Conservation (phyloP, 2,113 vertebrate genomes). For the Ptilorrhoa leucosticta region DNA sequence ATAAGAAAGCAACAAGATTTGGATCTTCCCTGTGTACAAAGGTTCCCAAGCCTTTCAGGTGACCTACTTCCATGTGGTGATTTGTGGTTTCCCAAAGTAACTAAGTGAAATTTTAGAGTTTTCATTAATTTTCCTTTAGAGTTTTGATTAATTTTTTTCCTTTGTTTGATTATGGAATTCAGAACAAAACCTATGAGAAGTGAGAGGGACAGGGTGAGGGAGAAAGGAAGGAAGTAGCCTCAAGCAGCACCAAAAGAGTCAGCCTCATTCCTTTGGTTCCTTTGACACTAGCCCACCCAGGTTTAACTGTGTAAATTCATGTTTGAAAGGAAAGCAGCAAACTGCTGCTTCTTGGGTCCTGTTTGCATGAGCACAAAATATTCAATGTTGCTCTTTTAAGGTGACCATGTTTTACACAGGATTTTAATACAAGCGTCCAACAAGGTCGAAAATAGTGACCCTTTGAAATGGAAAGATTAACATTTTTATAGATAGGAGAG, state of each 20-base stretch:
- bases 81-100: background rate
- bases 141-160: background rate
- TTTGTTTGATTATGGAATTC: background rate
- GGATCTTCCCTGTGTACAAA: background rate
- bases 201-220: background rate
- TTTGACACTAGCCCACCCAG: background rate
- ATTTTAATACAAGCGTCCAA: slow-evolving; percentile 59
- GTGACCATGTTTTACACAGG: slow-evolving; percentile 42
- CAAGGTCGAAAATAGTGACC: slow-evolving; percentile 62
- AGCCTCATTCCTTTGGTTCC: background rate
- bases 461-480: slow-evolving; percentile 73
- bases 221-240: background rate
- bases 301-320: background rate
- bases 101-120: background rate
- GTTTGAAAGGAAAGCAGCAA: background rate
- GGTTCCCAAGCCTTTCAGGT: background rate
- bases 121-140: background rate
- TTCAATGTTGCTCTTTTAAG: slow-evolving; percentile 17
- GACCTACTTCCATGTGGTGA: background rate
- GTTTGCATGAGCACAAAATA: background rate
- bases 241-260: background rate
- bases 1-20: background rate
- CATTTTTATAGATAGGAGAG: slow-evolving; percentile 53
- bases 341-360: background rate
- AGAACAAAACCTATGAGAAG: background rate